phyloP scores from a whole-genome alignment of 2,888 invertebrate species.

The Cataglyphis livida region DNA sequence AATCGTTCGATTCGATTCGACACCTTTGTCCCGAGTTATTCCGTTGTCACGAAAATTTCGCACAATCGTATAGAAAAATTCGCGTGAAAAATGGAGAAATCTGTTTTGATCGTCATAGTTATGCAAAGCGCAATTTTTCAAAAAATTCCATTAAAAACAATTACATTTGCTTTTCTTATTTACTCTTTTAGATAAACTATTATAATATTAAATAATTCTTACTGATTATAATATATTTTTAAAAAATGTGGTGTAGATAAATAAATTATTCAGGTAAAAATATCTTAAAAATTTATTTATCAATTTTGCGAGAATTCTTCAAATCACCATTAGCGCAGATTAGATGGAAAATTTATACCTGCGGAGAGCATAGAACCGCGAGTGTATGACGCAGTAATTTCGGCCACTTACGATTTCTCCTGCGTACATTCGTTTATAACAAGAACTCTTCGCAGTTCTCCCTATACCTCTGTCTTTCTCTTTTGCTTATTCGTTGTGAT shows the following conservation, averaged over 20 bases:
- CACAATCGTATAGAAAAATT: constrained; percentile 25
- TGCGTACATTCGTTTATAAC: constrained; percentile 62
- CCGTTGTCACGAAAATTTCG: constrained; percentile 48
- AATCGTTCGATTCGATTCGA: constrained; percentile 58
- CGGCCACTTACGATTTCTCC: constrained; percentile 67
- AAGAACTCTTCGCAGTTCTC: constrained; percentile 58
- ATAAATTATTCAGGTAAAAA: background rate
- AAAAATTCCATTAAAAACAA: background rate
- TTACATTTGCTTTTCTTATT: background rate
- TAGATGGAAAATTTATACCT: constrained; percentile 50
- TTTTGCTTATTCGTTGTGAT: constrained; percentile 64
- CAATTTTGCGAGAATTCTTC: constrained; percentile 36
- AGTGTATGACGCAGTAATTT: constrained; percentile 61
- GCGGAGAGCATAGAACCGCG: constrained; percentile 57
- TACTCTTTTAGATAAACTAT: background rate
- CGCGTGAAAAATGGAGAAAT: constrained; percentile 7
- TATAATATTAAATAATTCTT: background rate
- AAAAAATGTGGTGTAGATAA: background rate
- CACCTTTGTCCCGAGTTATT: constrained; percentile 60
- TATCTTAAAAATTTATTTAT: constrained; percentile 22
- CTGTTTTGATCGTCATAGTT: constrained; percentile 6
- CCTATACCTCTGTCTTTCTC: constrained; percentile 32
- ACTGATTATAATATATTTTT: background rate
- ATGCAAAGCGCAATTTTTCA: background rate
- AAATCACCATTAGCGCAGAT: constrained; percentile 34